Evolutionary conservation across 2,797 vertebrate genomes (phyloP).

Genomic region (Nasua narica): DNA sequence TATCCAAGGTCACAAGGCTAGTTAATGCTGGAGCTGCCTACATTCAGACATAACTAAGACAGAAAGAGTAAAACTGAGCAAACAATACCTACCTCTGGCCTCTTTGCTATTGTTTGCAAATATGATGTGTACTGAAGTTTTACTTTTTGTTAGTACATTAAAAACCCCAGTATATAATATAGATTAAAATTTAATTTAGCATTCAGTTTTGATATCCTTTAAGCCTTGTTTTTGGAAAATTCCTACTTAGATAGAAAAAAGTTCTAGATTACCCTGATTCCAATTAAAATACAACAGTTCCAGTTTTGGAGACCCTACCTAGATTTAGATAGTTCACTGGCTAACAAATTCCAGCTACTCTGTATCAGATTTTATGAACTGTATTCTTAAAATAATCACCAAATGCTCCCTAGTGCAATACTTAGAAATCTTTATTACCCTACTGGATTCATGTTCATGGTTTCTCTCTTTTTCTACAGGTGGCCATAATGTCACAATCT

Average conservation of each 20-base stretch:
- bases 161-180: background rate
- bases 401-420: background rate
- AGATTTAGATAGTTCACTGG: background rate
- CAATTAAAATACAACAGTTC: background rate
- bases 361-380: background rate
- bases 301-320: background rate
- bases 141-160: slow-evolving; percentile 10
- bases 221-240: background rate
- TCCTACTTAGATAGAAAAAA: background rate
- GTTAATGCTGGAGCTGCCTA: background rate
- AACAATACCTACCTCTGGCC: background rate
- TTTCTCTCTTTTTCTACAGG: slow-evolving; percentile 83
- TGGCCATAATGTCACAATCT: slow-evolving; percentile 98
- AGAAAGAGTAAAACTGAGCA: background rate
- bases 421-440: background rate
- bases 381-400: background rate
- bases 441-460: background rate
- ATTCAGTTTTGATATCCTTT: background rate
- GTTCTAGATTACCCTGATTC: background rate
- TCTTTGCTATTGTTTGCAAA: background rate
- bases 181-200: slow-evolving; percentile 22
- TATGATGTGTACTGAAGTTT: background rate
- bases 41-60: background rate
- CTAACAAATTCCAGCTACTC: background rate
- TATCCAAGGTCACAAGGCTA: background rate